Base-by-base conservation (phyloP, 2,888 invertebrate genomes). In the Trisateles emortualis region DNA sequence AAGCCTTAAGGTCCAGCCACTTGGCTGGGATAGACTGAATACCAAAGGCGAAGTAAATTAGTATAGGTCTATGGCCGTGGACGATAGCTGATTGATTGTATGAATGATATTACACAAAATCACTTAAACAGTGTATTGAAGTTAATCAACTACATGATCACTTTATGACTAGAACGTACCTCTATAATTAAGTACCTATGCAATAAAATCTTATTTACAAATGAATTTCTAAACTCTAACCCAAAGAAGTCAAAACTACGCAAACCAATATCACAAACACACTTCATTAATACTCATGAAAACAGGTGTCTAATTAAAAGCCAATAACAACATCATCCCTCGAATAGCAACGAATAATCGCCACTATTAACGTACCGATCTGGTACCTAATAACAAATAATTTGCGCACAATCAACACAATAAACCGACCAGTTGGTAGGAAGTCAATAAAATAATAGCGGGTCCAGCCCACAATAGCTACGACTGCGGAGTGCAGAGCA, bases 381-480 rank as follows among this genome's bases (percentile, higher is more conserved):
- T 17, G 5, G 51, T 65, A 60, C 52, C 63, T 62, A 70, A 70
- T 65, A 68, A 61, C 68, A 76, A 74, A 77, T 73, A 72, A 73
- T 77, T 59, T 50, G 51, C 51, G 42, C 48, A 60, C 63, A 68
- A 62, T 65, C 59, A 73, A 71, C 59, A 75, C 72, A 78, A 79
- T 81, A 78, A 82, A 75, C 75, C 70, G 69, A 73, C 73, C 76
- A 74, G 81, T 81, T 78, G 74, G 81, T 82, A 83, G 85, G 84
- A 84, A 86, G 83, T 86, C 85, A 86, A 86, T 87, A 85, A 87
- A 84, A 84, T 81, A 85, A 82, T 84, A 78, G 78, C 71, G 75
- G 72, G 76, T 77, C 71, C 74, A 68, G 62, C 64, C 64, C 75
- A 66, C 74, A 76, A 82, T 81, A 82, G 80, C 75, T 72, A 74